Percentiles rank a stretch among this genome's conserved stretches.
phyloP scores from a whole-genome alignment of 2,888 invertebrate species.

The Marronus borbonicus region DNA sequence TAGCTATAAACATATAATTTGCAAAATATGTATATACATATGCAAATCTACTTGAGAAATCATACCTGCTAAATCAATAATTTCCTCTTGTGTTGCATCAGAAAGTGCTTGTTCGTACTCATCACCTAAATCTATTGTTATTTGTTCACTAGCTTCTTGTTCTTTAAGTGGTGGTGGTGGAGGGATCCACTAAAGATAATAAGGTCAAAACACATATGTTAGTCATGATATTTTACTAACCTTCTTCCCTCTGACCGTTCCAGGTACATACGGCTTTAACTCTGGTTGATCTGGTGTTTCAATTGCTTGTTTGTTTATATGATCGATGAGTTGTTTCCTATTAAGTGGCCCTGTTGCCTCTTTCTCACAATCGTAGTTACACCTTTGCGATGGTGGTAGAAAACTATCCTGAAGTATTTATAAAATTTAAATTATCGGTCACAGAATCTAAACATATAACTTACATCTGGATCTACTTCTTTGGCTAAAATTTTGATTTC shows the following conservation, averaged over 20 bases:
- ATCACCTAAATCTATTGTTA: constrained; percentile 93
- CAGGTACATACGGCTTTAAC: constrained; percentile 92
- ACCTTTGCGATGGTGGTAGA: constrained; percentile 95
- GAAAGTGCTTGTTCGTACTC: constrained; percentile 94
- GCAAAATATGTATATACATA: neutral
- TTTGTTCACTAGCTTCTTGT: constrained; percentile 91
- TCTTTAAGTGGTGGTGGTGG: constrained; percentile 81
- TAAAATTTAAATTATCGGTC: constrained; percentile 4
- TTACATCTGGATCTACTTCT: constrained; percentile 99
- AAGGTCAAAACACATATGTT: neutral
- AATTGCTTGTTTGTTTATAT: constrained; percentile 97
- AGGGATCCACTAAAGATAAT: constrained; percentile 81
- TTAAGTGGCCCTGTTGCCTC: constrained; percentile 96
- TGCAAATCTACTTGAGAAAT: neutral
- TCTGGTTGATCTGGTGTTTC: constrained; percentile 99
- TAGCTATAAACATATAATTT: constrained; percentile 76
- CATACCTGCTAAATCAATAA: constrained; percentile 96
- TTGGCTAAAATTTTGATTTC: constrained; percentile 98
- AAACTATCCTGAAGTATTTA: constrained; percentile 87
- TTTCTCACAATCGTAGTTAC: constrained; percentile 97
- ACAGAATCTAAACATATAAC: constrained; percentile 67
- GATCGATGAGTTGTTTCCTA: constrained; percentile 95
- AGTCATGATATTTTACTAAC: constrained; percentile 69
- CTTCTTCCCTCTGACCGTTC: constrained; percentile 93
- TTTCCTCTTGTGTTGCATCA: constrained; percentile 93